Evolutionary conservation across 1,140 invertebrate species (phyloP), one percentile per base, ranked within the genome.

Genomic region (Arctopsyche grandis): DNA sequence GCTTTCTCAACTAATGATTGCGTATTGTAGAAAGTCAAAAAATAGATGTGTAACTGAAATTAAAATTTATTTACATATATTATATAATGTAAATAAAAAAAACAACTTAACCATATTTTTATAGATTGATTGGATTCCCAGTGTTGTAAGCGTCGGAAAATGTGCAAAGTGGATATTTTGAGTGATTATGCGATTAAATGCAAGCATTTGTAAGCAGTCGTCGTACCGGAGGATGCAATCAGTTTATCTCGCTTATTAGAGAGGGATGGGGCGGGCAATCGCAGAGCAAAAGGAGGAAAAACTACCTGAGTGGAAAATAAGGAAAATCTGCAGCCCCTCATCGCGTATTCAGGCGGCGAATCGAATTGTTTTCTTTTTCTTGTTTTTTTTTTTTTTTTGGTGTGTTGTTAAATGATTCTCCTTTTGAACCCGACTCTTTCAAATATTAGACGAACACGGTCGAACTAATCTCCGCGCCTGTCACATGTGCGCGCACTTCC

Each of bases 321-420:
- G 29, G 48, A 29, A 66, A 63, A 29, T 26, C 21, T 46, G 48
- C 75, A 12, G 43, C 75, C 29, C 75, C 75, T 77, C 75, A 77
- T 77, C 21, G 24, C 29, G 75, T 63, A 77, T 77, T 77, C 75
- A 60, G 26, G 22, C 26, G 43, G 60, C 75, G 58, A 58, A 52
- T 52, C 60, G 48, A 77, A 77, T 77, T 77, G 75, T 77, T 77
- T 77, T 77, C 58, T 77, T 77, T 77, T 77, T 48, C 16, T 66
- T 12, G 5, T 22, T 24, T 5, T 12, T 16, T 52, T 52, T 52
- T 52, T 52, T 52, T 52, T 52, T 52, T 16, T 52, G 3, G 3
- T 52, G 10, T 22, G 26, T 66, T 66, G 14, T 29, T 52, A 60
- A 60, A 58, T 75, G 73, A 75, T 71, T 38, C 29, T 26, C 43